Base-by-base conservation (phyloP, 2,797 vertebrate species). In the Bucorvus abyssinicus region DNA sequence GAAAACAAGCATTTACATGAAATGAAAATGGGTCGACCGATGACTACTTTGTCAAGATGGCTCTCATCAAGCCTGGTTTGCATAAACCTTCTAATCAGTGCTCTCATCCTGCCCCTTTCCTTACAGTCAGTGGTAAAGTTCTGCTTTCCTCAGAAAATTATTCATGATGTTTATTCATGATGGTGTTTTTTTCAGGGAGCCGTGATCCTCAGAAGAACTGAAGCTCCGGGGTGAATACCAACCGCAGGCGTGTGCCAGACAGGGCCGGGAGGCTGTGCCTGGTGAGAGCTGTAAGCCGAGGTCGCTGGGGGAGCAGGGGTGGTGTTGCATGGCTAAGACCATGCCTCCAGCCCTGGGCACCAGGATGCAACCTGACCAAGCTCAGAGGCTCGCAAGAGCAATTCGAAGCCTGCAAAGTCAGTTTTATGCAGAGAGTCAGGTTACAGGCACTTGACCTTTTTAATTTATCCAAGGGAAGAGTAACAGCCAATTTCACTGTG, bases 141-240 rank as follows among this genome's bases (percentile, higher is more conserved):
- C 42, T 17, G 85, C 85, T 83, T 75, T 67, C 4, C 93, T 80
- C 59, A 6, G 74, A 63, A 83, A 92, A 85, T 90, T 67, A 89
- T 69, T 91, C 61, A 3, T 36, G 45, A 71, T 90, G 87, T 91
- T 94, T 94, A 94, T 94, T 94, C 93, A 91, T 84, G 76, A 61
- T 24, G 61, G 11, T 64, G 47, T 52, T 63, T 83, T 87, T 50
- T 36, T 5, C 59, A 6, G 53, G 60, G 64, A 87, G 30, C 6
- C 52, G 68, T 12, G 60, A 59, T 77, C 84, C 87, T 32, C 2
- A 1, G 59, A 40, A 29, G 60, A 56, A 15, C 71, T 10, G 44
- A 22, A 50, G 73, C 23, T 2, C 10, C 0, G 0, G 9, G 20
- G 63, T 36, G 71, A 81, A 83, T 40, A 23, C 75, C 81, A 74